phyloP scores from a whole-genome alignment of 2,797 vertebrate genomes.

The Pangasius larnaudii region DNA sequence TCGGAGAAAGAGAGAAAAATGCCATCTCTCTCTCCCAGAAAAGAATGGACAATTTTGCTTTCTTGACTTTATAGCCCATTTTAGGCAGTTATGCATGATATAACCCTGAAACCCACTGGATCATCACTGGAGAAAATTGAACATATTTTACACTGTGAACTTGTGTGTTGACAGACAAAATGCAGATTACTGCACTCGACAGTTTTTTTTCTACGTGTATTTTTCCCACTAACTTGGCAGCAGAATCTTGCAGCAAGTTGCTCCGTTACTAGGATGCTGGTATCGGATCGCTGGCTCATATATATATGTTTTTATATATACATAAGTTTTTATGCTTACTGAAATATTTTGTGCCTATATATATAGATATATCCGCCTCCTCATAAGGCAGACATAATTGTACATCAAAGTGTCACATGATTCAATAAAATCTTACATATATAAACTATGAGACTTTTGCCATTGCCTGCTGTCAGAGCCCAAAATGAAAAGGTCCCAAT shows the following conservation, averaged over 20 bases:
- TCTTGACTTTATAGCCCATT: background rate
- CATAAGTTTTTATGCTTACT: background rate
- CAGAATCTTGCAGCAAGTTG: background rate
- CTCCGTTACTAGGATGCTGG: background rate
- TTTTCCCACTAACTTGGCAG: background rate
- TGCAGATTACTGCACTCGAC: background rate
- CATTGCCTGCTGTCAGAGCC: background rate
- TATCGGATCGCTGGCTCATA: background rate
- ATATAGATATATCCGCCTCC: background rate
- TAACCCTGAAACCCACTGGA: background rate
- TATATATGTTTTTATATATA: no score
- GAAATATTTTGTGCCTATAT: background rate
- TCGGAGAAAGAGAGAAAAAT: background rate
- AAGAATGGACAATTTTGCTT: background rate
- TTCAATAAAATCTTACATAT: background rate
- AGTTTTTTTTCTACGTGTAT: background rate
- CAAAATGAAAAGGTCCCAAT: constrained; percentile 13
- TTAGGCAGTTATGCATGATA: background rate
- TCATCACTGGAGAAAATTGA: no score
- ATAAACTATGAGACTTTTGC: background rate
- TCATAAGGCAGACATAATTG: background rate
- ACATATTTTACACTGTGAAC: background rate
- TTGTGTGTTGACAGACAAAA: background rate
- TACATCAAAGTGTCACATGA: background rate
- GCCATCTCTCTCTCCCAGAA: background rate